Base-by-base conservation (phyloP, 2,113 vertebrate genomes). In the Esox niger region DNA sequence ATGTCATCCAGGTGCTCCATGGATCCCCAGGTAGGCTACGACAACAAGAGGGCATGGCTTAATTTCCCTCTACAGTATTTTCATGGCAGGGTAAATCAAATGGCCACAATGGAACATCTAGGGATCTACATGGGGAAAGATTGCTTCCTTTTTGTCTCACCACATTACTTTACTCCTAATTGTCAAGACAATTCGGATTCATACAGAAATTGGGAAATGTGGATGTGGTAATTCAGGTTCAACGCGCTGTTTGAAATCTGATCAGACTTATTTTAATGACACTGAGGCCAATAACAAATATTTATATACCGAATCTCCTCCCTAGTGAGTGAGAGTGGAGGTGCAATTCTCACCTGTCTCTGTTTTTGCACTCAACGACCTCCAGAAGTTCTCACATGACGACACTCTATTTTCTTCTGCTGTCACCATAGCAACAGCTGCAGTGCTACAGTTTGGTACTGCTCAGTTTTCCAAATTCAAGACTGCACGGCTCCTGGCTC, bases 1-100 rank as follows among this genome's bases (percentile, higher is more conserved):
- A 98, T 76, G 86, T 94, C 74, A 93, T 98, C 71, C 96, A 98
- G 82, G 94, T 98, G 79, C 91, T 98, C 47, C 83, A 95, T 47
- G 95, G 95, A 27, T 95, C 95, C 26, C 96, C 96, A 78, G 96
- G 96, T 98, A 91, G 88, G 74, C 54, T 43, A 17, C 38, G 17
- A 43, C 17, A 43, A 43, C 5, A 0, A 43, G 13, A 15, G 13
- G 38, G 38, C 17, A 43, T 43, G 13, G 15, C 3, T 15, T 43
- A 17, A 15, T 43, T 43, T 10, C 17, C 38, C 17, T 43, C 17
- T 43, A 13, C 35, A 43, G 35, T 43, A 10, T 43, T 43, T 43
- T 15, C n/a, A n/a, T n/a, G n/a, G n/a, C n/a, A n/a, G n/a, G n/a
- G n/a, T n/a, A n/a, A n/a, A n/a, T n/a, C n/a, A n/a, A n/a, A n/a